phyloP scores from a whole-genome alignment of 35 echinoderm and acorn worm genomes.

The Lytechinus variegatus region DNA sequence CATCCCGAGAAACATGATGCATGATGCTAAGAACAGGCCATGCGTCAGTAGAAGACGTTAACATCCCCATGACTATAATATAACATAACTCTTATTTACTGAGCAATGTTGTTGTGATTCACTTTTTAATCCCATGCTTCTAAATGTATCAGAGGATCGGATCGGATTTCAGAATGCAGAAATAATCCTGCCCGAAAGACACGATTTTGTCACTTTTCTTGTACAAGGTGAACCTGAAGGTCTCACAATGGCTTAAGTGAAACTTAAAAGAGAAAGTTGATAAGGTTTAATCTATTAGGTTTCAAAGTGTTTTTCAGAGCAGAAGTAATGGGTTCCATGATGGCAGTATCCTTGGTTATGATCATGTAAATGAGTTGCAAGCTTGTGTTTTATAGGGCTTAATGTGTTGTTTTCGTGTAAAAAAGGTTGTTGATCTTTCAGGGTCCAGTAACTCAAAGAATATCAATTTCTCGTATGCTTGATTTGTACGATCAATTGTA shows the following conservation, averaged over 20 bases:
- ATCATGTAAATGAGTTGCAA: not conserved
- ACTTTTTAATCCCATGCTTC: no score
- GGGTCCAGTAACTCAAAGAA: not conserved
- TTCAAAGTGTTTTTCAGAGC: not conserved
- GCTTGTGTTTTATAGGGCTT: not conserved
- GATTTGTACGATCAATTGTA: no score
- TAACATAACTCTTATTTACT: no score
- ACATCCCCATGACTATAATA: no score
- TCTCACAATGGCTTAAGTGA: not conserved
- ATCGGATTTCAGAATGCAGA: no score
- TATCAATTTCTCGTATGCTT: no score
- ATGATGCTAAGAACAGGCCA: no score
- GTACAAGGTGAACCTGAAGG: not conserved
- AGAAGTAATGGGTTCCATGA: not conserved
- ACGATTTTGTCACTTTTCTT: not conserved
- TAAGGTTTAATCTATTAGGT: not conserved
- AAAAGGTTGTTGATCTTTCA: not conserved
- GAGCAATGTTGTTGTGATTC: no score
- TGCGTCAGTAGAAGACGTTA: no score
- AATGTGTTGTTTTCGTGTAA: constrained; percentile 12
- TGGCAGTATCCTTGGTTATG: not conserved
- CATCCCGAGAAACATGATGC: not conserved
- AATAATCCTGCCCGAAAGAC: not conserved
- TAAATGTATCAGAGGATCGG: no score
- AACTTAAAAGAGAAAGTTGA: no score